Conservation (phyloP, 1,140 invertebrate species). For the Hermatobates lingyangjiaoensis region DNA sequence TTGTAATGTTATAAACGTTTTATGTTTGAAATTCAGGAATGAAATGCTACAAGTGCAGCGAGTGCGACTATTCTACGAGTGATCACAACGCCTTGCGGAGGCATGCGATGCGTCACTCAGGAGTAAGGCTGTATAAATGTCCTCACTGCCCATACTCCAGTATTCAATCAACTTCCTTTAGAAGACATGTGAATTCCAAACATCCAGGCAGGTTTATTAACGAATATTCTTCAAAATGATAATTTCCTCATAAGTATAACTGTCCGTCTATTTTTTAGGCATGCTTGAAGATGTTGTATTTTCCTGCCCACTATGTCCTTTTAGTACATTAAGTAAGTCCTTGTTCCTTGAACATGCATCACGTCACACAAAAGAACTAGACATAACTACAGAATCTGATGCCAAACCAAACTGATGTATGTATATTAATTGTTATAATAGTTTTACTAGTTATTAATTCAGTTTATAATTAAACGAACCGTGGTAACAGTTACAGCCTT, state of each 20-base stretch:
- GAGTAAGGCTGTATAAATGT: constrained; percentile 16
- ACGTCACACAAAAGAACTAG: too few relatives aligned
- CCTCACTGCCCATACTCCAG: constrained; percentile 30
- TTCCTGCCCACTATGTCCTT: constrained; percentile 27
- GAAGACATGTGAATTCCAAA: constrained; percentile 33
- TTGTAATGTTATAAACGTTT: constrained; percentile 2
- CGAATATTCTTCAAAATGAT: not conserved
- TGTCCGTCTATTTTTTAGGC: constrained; percentile 12
- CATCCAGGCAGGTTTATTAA: constrained; percentile 21
- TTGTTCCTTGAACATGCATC: constrained; percentile 27
- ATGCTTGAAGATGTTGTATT: constrained; percentile 25
- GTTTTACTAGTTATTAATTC: too few relatives aligned
- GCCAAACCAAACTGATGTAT: too few relatives aligned
- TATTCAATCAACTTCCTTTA: constrained; percentile 45
- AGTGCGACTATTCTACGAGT: constrained; percentile 51
- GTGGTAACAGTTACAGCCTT: too few relatives aligned
- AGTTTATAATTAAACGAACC: too few relatives aligned
- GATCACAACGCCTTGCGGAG: constrained; percentile 66
- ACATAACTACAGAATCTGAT: too few relatives aligned
- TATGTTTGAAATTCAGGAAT: constrained; percentile 31
- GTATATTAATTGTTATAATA: too few relatives aligned
- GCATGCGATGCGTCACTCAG: constrained; percentile 39
- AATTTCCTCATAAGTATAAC: not conserved
- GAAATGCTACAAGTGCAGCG: constrained; percentile 61
- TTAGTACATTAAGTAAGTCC: constrained; percentile 28